phyloP scores from a whole-genome alignment of 2,797 vertebrate species.

The Pampus argenteus region DNA sequence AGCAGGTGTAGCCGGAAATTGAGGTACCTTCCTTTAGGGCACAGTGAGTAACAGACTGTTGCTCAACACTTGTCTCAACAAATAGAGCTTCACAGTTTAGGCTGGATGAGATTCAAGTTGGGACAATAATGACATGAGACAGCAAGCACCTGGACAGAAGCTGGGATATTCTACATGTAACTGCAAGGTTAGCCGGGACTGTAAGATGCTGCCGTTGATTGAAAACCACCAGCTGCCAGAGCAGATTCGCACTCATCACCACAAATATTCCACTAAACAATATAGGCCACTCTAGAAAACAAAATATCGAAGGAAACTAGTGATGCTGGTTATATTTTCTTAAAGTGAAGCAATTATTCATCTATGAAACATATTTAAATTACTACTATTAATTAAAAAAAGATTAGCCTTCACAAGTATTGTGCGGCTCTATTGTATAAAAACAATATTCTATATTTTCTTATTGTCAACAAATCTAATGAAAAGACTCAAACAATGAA shows the following conservation, averaged over 20 bases:
- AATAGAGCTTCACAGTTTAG: background rate
- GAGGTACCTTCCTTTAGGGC: background rate
- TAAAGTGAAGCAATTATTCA: background rate
- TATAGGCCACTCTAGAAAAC: too few relatives aligned
- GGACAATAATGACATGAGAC: background rate
- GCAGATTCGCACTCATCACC: background rate
- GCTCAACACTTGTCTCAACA: background rate
- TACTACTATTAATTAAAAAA: too few relatives aligned
- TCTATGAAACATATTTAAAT: background rate
- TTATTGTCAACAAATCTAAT: too few relatives aligned
- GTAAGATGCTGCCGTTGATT: background rate
- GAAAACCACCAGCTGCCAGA: background rate
- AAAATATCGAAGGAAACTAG: background rate
- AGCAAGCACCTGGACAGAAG: background rate
- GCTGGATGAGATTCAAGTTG: slow-evolving; percentile 2
- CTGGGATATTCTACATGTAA: slow-evolving; percentile 15
- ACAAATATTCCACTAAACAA: background rate
- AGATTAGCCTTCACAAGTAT: background rate
- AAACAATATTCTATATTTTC: too few relatives aligned
- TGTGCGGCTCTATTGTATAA: background rate
- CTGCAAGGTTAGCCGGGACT: background rate
- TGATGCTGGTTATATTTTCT: background rate
- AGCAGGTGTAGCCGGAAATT: slow-evolving; percentile 9
- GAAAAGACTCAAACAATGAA: too few relatives aligned
- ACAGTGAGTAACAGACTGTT: slow-evolving; percentile 8